Conservation (phyloP, 2,113 vertebrate species). For the Puffinus mauretanicus region DNA sequence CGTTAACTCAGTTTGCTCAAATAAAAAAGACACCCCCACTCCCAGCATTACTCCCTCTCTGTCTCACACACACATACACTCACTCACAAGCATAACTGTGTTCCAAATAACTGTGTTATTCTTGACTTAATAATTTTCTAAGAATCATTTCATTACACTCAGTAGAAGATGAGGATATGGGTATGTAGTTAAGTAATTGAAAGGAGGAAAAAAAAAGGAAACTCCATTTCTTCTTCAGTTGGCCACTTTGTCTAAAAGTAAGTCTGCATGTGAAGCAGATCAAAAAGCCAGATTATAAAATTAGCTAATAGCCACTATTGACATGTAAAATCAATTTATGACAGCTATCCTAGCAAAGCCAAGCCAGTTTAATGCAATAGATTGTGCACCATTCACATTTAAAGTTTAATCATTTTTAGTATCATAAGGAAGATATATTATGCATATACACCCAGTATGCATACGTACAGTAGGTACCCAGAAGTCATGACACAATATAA, state of each 20-base stretch:
- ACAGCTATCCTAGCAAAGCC: conserved; percentile 18
- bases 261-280: not conserved
- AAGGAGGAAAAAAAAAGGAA: conserved; percentile 11
- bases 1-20: not conserved
- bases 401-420: not conserved
- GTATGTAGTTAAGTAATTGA: conserved; percentile 42
- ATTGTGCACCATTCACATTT: not conserved
- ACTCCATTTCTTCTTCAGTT: not conserved
- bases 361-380: not conserved
- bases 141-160: conserved; percentile 52
- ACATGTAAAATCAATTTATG: conserved; percentile 49
- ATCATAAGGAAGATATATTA: not conserved
- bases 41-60: not conserved
- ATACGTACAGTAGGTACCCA: not conserved
- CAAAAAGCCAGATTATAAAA: not conserved
- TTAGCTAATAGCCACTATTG: conserved; percentile 35
- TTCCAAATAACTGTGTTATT: no score
- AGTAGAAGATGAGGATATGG: conserved; percentile 45
- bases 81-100: conserved; percentile 20
- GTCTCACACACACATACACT: not conserved
- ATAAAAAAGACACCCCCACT: not conserved
- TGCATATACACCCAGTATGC: not conserved
- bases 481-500: not conserved
- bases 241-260: conserved; percentile 29
- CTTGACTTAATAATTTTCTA: conserved; percentile 26